Conservation (phyloP, 2,113 vertebrate species). For the Seriola rivoliana region DNA sequence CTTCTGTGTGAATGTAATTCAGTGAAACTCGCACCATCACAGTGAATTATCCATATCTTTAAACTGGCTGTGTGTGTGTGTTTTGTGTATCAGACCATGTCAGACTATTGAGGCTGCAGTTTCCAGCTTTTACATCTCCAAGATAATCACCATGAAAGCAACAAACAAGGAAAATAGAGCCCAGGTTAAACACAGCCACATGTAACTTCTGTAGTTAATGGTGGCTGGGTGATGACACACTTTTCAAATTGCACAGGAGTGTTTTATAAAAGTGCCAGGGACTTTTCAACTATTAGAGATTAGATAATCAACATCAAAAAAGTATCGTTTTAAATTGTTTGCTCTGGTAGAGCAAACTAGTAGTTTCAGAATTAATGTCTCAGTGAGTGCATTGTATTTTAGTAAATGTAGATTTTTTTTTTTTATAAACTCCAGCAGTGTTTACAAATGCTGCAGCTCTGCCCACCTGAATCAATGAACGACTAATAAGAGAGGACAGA, state of each 20-base stretch:
- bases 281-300: neutral
- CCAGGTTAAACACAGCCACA: neutral
- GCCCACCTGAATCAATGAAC: neutral
- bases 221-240: too few relatives aligned
- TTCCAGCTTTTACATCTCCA: too few relatives aligned
- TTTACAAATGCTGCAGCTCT: slow-evolving; percentile 4
- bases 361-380: neutral
- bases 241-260: too few relatives aligned
- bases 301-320: neutral
- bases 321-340: neutral
- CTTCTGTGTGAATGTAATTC: slow-evolving; percentile 1
- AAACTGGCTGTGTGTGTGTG: neutral
- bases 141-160: neutral
- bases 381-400: neutral
- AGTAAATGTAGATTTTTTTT: neutral
- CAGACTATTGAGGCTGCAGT: neutral
- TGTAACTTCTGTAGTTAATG: neutral
- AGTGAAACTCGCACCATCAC: neutral
- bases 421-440: neutral
- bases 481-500: slow-evolving; percentile 22
- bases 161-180: neutral
- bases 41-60: neutral
- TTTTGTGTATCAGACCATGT: neutral
- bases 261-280: neutral
- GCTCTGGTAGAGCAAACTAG: neutral